phyloP scores from a whole-genome alignment of 1,140 invertebrate species.

The Conus ventricosus region DNA sequence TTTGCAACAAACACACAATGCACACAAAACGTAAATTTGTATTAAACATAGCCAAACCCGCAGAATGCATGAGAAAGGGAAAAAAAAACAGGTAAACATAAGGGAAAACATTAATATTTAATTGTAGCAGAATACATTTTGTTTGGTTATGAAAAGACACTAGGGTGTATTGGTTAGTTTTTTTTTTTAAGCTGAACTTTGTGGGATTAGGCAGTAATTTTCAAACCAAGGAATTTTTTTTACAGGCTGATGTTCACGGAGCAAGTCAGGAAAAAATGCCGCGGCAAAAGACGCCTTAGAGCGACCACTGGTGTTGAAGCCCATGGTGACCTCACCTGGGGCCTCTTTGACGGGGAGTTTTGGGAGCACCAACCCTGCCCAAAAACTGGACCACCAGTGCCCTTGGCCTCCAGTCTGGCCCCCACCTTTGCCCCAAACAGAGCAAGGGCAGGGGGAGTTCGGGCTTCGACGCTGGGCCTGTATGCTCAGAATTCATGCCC shows the following conservation, averaged over 20 bases:
- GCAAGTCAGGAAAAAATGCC: not conserved
- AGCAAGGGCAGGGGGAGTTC: conserved; percentile 33
- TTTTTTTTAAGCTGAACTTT: too few species aligned
- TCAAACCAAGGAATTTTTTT: not conserved
- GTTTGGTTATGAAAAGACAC: too few species aligned
- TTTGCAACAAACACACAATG: too few species aligned
- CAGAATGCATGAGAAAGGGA: too few species aligned
- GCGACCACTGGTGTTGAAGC: conserved; percentile 33
- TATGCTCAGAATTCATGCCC: conserved; percentile 61
- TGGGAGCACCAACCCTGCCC: not conserved
- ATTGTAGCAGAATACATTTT: too few species aligned
- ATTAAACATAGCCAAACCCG: too few species aligned
- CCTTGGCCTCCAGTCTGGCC: conserved; percentile 40
- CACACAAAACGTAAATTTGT: too few species aligned
- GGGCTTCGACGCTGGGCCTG: conserved; percentile 51
- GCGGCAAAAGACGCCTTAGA: not conserved
- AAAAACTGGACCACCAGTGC: not conserved
- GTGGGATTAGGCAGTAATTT: too few species aligned
- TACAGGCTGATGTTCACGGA: not conserved
- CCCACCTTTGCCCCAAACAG: conserved; percentile 40
- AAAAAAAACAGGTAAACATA: too few species aligned
- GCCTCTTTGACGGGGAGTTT: not conserved
- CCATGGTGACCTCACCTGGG: conserved; percentile 36
- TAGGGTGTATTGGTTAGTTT: too few species aligned
- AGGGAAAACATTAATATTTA: too few species aligned